A percentile compares a stretch with the other conserved stretches of the same genome.
Evolutionary conservation across 1,140 invertebrate genomes (phyloP).

Genomic region (Cydia splendana): DNA sequence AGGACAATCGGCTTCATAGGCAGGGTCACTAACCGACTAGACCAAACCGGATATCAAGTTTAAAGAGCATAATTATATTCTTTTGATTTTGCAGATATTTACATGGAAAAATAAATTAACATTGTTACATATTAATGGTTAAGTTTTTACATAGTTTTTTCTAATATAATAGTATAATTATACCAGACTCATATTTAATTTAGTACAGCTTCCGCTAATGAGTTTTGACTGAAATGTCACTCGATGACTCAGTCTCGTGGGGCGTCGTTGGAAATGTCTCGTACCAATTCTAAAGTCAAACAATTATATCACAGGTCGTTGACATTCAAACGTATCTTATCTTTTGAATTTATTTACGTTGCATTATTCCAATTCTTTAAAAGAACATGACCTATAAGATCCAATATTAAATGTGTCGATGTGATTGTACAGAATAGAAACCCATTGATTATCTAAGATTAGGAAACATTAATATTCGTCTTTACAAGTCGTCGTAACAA

Average conservation of each 20-base stretch:
- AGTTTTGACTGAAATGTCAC: conserved; percentile 14
- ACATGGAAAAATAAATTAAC: no score
- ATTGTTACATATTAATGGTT: background rate
- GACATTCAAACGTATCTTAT: conserved; percentile 2
- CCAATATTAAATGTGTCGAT: background rate
- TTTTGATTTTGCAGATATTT: background rate
- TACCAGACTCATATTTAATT: background rate
- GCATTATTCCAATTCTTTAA: background rate
- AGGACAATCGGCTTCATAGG: background rate
- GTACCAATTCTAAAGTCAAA: conserved; percentile 22
- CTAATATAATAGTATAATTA: conserved; percentile 3
- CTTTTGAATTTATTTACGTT: no score
- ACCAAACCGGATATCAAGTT: no score
- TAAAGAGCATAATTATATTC: no score
- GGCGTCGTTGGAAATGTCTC: background rate
- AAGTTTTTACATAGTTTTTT: background rate
- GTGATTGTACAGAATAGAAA: background rate
- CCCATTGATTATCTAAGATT: background rate
- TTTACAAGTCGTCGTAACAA: background rate
- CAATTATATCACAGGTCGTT: conserved; percentile 25
- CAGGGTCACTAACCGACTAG: no score
- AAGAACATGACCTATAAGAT: background rate
- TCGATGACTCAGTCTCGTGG: background rate
- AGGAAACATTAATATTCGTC: background rate
- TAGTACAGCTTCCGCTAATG: background rate